Evolutionary conservation across 1,140 invertebrate species (phyloP), one percentile per base, ranked within the genome.

Genomic region (Dendroctonus ponderosae): DNA sequence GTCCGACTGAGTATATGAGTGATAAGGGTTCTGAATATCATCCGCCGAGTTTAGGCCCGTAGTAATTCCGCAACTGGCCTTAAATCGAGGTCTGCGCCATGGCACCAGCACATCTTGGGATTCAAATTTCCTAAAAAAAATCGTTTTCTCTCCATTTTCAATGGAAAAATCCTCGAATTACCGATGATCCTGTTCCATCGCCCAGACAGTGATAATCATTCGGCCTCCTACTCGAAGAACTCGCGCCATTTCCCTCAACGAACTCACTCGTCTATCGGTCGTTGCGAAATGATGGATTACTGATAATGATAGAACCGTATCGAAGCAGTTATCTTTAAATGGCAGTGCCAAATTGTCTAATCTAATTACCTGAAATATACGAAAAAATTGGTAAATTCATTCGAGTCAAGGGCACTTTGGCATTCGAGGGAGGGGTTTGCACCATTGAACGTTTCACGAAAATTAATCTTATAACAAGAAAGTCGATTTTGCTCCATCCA

Each of bases 241-340:
- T 46, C 96, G 83, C 0, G 93, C 89, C 49, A 98, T 81, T 75
- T 98, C 96, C 60, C 88, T 84, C 0, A 98, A 79, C 0, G 96
- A 96, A 66, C 88, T 85, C 5, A 96, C 89, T 6, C 96, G 82
- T 43, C 96, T 84, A 78, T 96, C 93, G 0, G 91, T 90, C 12
- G 94, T 97, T 5, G 95, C 92, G 74, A 98, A 92, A 78, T 94
- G 91, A 80, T 98, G 96, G 60, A 98, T 90, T 43, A 98, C 96
- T 2, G 94, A 94, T 70, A 97, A 88, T 12, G 94, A 98, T 15
- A 98, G 82, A 3, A 95, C 93, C 3, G 94, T 96, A 81, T 98
- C 96, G 82, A 97, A 95, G 62, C 89, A 89, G 74, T 93, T 92
- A 78, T 97, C 93, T 39, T 94, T 87, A 80, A 94, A 96, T 8